Evolutionary conservation across 2,888 invertebrate genomes (phyloP).

Genomic region (Himalopsyche anomala): DNA sequence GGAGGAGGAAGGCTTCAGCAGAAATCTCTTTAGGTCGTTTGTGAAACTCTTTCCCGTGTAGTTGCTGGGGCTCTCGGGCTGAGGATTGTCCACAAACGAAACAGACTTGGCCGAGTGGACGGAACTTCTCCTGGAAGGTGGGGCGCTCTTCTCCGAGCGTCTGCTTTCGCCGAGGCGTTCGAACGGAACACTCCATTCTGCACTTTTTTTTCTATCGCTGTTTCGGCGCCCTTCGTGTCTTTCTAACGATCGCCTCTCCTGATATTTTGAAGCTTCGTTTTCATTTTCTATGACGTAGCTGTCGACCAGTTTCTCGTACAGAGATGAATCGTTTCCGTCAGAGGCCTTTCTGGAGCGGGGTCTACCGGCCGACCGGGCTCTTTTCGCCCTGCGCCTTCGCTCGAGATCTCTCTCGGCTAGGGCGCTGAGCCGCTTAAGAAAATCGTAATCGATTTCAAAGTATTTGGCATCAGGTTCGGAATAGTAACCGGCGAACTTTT

Average conservation of each 20-base stretch:
- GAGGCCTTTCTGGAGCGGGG: slow-evolving; percentile 67
- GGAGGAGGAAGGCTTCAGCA: slow-evolving; percentile 73
- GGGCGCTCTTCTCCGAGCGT: slow-evolving; percentile 66
- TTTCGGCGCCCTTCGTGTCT: slow-evolving; percentile 48
- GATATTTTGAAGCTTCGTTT: slow-evolving; percentile 40
- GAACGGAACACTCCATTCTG: slow-evolving; percentile 66
- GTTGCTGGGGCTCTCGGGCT: slow-evolving; percentile 70
- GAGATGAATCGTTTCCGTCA: slow-evolving; percentile 65
- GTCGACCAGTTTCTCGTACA: slow-evolving; percentile 62
- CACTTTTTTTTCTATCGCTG: slow-evolving; percentile 30
- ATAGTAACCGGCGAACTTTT: slow-evolving; percentile 71
- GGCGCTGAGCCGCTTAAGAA: slow-evolving; percentile 73
- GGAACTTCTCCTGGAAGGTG: slow-evolving; percentile 71
- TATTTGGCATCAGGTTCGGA: slow-evolving; percentile 76
- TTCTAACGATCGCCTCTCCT: slow-evolving; percentile 38
- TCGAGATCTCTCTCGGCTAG: slow-evolving; percentile 73
- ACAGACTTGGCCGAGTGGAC: slow-evolving; percentile 75
- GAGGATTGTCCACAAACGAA: slow-evolving; percentile 75
- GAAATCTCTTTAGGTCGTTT: slow-evolving; percentile 75
- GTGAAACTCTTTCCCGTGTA: slow-evolving; percentile 77
- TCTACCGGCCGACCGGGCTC: slow-evolving; percentile 65
- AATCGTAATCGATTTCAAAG: slow-evolving; percentile 76
- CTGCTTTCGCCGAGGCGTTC: slow-evolving; percentile 70
- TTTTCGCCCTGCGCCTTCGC: slow-evolving; percentile 58
- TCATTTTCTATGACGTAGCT: slow-evolving; percentile 66